phyloP scores from a whole-genome alignment of 2,113 vertebrate species.

The Thunnus thynnus region DNA sequence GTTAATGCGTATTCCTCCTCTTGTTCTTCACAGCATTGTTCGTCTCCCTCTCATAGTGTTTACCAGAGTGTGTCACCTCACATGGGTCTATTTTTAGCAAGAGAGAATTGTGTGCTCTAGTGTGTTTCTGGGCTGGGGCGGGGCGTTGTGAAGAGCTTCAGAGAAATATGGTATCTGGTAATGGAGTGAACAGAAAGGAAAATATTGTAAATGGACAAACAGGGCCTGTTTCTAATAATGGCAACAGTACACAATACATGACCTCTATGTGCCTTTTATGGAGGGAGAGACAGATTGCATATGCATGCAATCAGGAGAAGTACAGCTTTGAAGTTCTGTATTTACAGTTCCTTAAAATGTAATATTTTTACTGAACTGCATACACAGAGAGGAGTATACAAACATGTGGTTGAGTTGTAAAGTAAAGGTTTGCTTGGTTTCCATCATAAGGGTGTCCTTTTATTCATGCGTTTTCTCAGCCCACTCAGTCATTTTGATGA shows the following conservation, averaged over 20 bases:
- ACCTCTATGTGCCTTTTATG: conserved; percentile 28
- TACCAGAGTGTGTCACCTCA: conserved; percentile 77
- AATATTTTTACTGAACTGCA: not conserved
- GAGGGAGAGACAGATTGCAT: not conserved
- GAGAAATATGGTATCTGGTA: conserved; percentile 48
- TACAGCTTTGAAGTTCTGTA: not conserved
- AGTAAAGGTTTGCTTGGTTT: conserved; percentile 35
- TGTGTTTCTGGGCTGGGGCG: conserved; percentile 56
- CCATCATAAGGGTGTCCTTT: conserved; percentile 42
- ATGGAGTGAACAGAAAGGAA: conserved; percentile 47
- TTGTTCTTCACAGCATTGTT: conserved; percentile 53
- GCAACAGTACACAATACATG: conserved; percentile 4
- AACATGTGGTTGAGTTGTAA: conserved; percentile 35
- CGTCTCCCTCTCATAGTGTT: conserved; percentile 56
- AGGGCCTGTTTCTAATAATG: conserved; percentile 18
- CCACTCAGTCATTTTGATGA: conserved; percentile 32
- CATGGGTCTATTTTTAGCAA: conserved; percentile 82
- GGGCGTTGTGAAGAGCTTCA: conserved; percentile 49
- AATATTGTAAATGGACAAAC: conserved; percentile 48
- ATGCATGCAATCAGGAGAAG: conserved; percentile 1
- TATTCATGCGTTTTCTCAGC: conserved; percentile 32
- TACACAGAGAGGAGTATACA: conserved; percentile 11
- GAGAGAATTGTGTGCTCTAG: conserved; percentile 55
- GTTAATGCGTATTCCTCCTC: conserved; percentile 37
- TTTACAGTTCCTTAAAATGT: conserved; percentile 11